A percentile compares a stretch with the other conserved stretches of the same genome.
phyloP scores from a whole-genome alignment of 2,888 invertebrate genomes.

The Helobdella robusta region DNA sequence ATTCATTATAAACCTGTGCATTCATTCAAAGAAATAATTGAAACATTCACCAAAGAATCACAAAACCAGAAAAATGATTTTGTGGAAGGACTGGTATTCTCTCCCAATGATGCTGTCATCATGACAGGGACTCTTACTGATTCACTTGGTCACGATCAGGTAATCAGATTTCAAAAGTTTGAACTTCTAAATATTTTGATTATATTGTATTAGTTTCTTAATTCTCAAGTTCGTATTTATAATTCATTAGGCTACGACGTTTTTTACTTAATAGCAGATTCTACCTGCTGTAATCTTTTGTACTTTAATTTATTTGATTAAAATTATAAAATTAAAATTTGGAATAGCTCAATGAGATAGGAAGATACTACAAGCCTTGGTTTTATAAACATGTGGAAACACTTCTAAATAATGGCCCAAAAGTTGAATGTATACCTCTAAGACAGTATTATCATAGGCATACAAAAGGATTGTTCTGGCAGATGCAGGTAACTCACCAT shows the following conservation, averaged over 20 bases:
- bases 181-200: constrained; percentile 3
- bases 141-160: constrained; percentile 57
- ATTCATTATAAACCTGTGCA: constrained; percentile 61
- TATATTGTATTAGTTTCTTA: no score
- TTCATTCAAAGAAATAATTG: constrained; percentile 37
- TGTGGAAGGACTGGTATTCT: constrained; percentile 65
- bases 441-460: constrained; percentile 75
- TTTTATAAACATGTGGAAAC: constrained; percentile 68
- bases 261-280: no score
- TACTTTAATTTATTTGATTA: background rate
- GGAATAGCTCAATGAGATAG: constrained; percentile 62
- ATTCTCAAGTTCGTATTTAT: no score
- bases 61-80: constrained; percentile 57
- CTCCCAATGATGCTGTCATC: constrained; percentile 60
- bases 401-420: constrained; percentile 45
- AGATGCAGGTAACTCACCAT: constrained; percentile 63
- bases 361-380: constrained; percentile 72
- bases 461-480: constrained; percentile 72
- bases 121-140: constrained; percentile 68
- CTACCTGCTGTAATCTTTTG: no score
- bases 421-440: constrained; percentile 65
- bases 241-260: no score
- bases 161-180: constrained; percentile 38
- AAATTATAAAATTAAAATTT: background rate
- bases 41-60: constrained; percentile 54